A percentile compares a stretch with the other conserved stretches of the same genome.
Evolutionary conservation across 1,140 invertebrate genomes (phyloP).

Genomic region (Cryptotermes secundus): DNA sequence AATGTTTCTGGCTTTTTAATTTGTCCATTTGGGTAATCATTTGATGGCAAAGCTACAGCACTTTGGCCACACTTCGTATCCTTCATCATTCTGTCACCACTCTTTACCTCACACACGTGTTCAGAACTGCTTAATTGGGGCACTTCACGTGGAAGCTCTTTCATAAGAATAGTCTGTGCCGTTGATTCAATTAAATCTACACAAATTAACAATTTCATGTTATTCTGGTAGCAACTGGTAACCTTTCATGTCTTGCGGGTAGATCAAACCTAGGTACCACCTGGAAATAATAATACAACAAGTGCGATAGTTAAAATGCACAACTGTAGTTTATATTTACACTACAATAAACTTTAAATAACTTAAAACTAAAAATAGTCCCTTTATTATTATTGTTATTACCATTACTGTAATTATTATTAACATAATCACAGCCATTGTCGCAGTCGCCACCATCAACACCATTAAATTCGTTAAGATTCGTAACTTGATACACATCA

Average conservation of each 20-base stretch:
- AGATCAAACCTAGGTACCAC: neutral
- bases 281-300: neutral
- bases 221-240: neutral
- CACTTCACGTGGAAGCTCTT: neutral
- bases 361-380: too few species aligned
- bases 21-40: neutral
- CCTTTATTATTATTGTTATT: too few species aligned
- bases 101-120: neutral
- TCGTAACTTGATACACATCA: too few species aligned
- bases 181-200: neutral
- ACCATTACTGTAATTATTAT: too few species aligned
- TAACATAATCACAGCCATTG: too few species aligned
- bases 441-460: too few species aligned
- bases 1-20: neutral
- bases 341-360: too few species aligned
- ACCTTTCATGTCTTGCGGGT: neutral
- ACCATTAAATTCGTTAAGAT: too few species aligned
- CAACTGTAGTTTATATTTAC: too few species aligned
- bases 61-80: neutral
- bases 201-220: neutral
- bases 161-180: neutral
- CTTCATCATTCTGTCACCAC: constrained; percentile 4
- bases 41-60: neutral
- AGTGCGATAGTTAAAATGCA: neutral
- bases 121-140: neutral